Percentiles rank a stretch among this genome's conserved stretches.
Conservation (phyloP, 2,888 invertebrate genomes). For the Notodonta dromedarius region DNA sequence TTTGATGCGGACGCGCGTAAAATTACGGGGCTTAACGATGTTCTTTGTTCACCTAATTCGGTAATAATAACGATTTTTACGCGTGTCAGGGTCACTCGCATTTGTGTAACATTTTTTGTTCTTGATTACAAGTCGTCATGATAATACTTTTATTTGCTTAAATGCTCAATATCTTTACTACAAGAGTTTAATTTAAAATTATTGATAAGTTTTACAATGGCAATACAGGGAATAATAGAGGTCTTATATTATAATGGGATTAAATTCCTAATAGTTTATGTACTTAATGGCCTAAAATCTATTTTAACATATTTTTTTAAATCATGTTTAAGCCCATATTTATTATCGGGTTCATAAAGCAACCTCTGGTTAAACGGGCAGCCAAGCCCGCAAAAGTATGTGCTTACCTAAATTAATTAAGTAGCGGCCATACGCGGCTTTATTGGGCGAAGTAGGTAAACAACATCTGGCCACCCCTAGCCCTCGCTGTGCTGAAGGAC, state of each 20-base stretch:
- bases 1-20: conserved; percentile 33
- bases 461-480: not conserved
- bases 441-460: conserved; percentile 1
- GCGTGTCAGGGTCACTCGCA: conserved; percentile 10
- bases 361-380: not conserved
- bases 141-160: too few relatives aligned
- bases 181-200: too few relatives aligned
- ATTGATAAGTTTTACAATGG: too few relatives aligned
- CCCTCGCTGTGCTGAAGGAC: not conserved
- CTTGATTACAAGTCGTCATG: too few relatives aligned
- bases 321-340: too few relatives aligned
- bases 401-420: conserved; percentile 3
- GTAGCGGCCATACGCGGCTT: conserved; percentile 1
- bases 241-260: too few relatives aligned
- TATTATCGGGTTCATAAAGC: not conserved
- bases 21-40: conserved; percentile 24
- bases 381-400: not conserved
- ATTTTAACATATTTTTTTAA: too few relatives aligned
- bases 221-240: too few relatives aligned
- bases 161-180: too few relatives aligned
- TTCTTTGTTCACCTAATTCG: conserved; percentile 40
- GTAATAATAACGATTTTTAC: conserved; percentile 39
- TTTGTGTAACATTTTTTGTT: not conserved
- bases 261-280: too few relatives aligned
- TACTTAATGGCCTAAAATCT: not conserved